Evolutionary conservation across 2,888 invertebrate genomes (phyloP).

Genomic region (Caradrina clavipalpis): DNA sequence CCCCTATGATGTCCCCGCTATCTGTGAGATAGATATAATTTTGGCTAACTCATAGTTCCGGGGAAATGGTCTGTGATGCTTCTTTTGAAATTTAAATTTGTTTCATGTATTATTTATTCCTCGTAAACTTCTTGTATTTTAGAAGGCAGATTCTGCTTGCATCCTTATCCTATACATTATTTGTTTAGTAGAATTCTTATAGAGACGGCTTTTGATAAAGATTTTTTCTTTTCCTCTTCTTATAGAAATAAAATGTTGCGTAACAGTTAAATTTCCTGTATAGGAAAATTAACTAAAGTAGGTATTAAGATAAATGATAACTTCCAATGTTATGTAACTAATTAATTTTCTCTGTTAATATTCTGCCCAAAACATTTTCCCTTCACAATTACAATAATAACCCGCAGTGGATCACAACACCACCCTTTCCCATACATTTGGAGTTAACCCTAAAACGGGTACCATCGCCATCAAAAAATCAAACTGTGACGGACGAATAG

Average conservation of each 20-base stretch:
- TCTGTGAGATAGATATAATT: slow-evolving; percentile 80
- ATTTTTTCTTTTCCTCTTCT: too few species aligned
- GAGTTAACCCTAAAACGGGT: slow-evolving; percentile 72
- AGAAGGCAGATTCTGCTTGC: slow-evolving; percentile 5
- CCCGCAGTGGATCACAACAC: slow-evolving; percentile 70
- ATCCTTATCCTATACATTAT: not conserved
- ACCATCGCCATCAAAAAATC: slow-evolving; percentile 74
- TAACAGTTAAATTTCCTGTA: too few species aligned
- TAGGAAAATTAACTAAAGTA: too few species aligned
- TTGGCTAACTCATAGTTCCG: slow-evolving; percentile 86
- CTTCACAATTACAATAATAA: slow-evolving; percentile 57
- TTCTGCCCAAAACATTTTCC: slow-evolving; percentile 56
- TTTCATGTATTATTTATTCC: slow-evolving; percentile 82
- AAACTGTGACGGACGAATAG: slow-evolving; percentile 77
- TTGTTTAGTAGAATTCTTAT: too few species aligned
- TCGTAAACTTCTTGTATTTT: slow-evolving; percentile 57
- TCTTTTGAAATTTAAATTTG: slow-evolving; percentile 81
- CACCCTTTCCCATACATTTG: slow-evolving; percentile 70
- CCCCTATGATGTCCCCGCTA: slow-evolving; percentile 72
- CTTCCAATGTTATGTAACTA: not conserved
- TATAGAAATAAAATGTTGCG: too few species aligned
- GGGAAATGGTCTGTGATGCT: slow-evolving; percentile 86
- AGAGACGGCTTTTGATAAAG: too few species aligned
- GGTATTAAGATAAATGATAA: too few species aligned
- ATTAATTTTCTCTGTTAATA: slow-evolving; percentile 5